phyloP scores from a whole-genome alignment of 1,140 invertebrate species.

The Oscheius sp. region DNA sequence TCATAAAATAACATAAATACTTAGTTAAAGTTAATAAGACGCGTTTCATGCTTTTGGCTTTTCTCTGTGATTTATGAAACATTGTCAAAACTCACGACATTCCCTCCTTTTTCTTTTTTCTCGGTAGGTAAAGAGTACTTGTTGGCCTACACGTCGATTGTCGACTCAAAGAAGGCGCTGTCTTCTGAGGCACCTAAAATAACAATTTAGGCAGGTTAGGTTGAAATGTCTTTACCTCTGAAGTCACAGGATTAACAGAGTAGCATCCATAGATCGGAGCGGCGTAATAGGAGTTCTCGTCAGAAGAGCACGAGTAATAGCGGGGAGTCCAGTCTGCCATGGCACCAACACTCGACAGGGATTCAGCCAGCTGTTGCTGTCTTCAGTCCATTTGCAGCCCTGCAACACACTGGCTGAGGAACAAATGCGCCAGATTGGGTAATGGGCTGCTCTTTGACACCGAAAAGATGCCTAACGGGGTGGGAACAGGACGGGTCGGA shows the following conservation, averaged over 20 bases:
- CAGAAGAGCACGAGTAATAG: slow-evolving; percentile 8
- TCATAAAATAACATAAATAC: neutral
- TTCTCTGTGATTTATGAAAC: neutral
- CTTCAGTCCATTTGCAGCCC: slow-evolving; percentile 1
- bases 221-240: neutral
- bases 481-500: neutral
- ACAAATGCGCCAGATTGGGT: neutral
- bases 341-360: neutral
- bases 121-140: slow-evolving; percentile 29
- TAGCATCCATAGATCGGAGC: slow-evolving; percentile 13
- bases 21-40: neutral
- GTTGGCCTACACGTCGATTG: slow-evolving; percentile 35
- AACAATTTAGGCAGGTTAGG: neutral
- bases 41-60: neutral
- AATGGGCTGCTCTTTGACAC: neutral
- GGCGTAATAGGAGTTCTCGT: slow-evolving; percentile 24
- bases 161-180: slow-evolving; percentile 22
- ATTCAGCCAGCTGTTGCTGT: neutral
- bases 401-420: neutral
- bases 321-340: neutral
- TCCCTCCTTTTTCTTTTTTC: slow-evolving; percentile 22
- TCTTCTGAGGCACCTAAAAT: slow-evolving; percentile 20
- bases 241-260: slow-evolving; percentile 9
- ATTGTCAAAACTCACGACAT: slow-evolving; percentile 15
- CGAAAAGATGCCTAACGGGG: no score